Evolutionary conservation across 2,888 invertebrate species (phyloP).

Genomic region (Tolmerus cingulatus): DNA sequence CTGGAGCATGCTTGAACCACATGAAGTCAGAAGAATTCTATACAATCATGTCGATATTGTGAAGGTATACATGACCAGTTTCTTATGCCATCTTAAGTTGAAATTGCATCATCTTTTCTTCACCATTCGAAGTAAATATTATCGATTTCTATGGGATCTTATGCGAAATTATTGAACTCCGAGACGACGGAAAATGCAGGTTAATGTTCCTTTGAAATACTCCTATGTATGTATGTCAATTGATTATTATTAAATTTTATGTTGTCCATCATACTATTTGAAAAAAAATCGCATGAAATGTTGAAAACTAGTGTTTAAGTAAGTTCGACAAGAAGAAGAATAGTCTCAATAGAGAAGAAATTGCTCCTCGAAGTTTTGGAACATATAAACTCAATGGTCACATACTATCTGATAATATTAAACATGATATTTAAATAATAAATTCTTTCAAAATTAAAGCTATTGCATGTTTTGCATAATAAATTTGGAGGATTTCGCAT

Average conservation of each 20-base stretch:
- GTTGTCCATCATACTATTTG: not conserved
- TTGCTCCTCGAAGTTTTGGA: not conserved
- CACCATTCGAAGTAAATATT: not conserved
- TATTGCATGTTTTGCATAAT: too few species aligned
- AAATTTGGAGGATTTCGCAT: too few species aligned
- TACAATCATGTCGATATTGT: conserved; percentile 11
- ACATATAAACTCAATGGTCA: not conserved
- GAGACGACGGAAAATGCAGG: not conserved
- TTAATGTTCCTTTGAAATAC: not conserved
- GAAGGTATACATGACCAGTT: conserved; percentile 25
- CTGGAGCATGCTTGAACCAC: not conserved
- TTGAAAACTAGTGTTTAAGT: not conserved
- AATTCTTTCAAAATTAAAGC: too few species aligned
- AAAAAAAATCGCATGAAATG: not conserved
- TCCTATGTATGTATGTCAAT: not conserved
- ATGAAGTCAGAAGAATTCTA: conserved; percentile 20
- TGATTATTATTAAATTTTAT: not conserved
- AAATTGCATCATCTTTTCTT: conserved; percentile 43
- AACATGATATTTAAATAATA: too few species aligned
- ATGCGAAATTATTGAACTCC: not conserved
- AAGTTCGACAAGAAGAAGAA: not conserved
- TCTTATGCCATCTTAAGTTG: conserved; percentile 30
- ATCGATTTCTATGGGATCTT: not conserved
- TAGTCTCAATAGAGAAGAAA: not conserved
- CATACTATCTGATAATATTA: too few species aligned